A percentile compares a stretch with the other conserved stretches of the same genome.
phyloP scores from a whole-genome alignment of 2,113 vertebrate genomes.

The Chunga burmeisteri region DNA sequence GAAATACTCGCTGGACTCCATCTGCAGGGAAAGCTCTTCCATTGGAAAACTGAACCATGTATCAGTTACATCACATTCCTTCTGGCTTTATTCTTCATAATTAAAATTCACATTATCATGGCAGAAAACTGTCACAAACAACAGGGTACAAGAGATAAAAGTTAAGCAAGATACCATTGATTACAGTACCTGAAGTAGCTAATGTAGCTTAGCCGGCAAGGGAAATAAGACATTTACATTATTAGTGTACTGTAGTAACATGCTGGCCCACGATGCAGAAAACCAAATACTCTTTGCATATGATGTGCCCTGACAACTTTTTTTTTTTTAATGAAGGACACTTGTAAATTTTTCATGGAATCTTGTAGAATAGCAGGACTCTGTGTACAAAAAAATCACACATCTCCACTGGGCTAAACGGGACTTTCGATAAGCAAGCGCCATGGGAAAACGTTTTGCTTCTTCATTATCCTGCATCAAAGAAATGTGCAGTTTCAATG shows the following conservation, averaged over 20 bases:
- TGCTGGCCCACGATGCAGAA: not conserved
- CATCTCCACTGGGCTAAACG: not conserved
- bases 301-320: not conserved
- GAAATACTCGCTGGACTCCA: not conserved
- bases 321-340: not conserved
- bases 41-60: not conserved
- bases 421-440: not conserved
- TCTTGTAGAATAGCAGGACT: not conserved
- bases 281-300: not conserved
- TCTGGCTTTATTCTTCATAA: not conserved
- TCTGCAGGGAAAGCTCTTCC: not conserved
- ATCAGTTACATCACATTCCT: not conserved
- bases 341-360: not conserved
- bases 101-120: not conserved
- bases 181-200: not conserved
- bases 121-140: not conserved
- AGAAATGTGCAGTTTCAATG: not conserved
- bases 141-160: not conserved
- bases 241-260: not conserved
- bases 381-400: not conserved
- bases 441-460: not conserved
- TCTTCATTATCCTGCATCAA: not conserved
- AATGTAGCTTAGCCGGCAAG: not conserved
- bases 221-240: not conserved
- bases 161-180: not conserved